Conservation (phyloP, 2,888 invertebrate species). For the Caenorhabditis zanzibari region DNA sequence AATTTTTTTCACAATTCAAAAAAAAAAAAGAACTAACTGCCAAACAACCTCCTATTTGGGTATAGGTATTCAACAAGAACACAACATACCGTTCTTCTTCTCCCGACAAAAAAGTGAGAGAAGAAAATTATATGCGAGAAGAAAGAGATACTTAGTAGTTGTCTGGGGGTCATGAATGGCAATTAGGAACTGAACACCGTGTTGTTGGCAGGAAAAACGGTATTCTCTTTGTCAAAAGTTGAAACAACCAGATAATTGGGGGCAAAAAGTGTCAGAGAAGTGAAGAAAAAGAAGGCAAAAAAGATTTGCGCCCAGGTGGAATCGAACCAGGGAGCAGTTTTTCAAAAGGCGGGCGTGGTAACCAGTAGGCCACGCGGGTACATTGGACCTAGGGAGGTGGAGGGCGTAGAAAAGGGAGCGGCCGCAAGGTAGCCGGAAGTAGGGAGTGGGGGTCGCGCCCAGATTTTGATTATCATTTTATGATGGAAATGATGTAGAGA, state of each 20-base stretch:
- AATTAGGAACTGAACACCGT: slow-evolving; percentile 18
- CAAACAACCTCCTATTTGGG: too few relatives aligned
- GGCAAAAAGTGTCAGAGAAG: background rate
- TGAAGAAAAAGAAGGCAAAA: slow-evolving; percentile 9
- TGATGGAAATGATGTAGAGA: too few relatives aligned
- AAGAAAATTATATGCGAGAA: slow-evolving; percentile 6
- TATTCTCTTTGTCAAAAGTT: background rate
- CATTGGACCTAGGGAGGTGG: background rate
- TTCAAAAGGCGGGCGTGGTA: background rate
- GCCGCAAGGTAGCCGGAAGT: background rate
- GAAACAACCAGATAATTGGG: slow-evolving; percentile 1
- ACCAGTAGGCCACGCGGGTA: background rate
- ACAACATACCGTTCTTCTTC: slow-evolving; percentile 9
- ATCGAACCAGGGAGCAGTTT: background rate
- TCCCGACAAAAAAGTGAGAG: background rate
- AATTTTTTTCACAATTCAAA: too few relatives aligned
- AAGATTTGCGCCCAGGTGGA: background rate
- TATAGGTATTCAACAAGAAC: too few relatives aligned
- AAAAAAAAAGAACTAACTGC: too few relatives aligned
- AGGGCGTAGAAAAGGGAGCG: background rate
- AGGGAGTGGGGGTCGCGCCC: background rate
- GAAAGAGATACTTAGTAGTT: slow-evolving; percentile 16
- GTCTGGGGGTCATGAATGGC: slow-evolving; percentile 35
- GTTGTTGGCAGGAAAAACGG: slow-evolving; percentile 3
- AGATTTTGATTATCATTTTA: background rate